Evolutionary conservation across 2,797 vertebrate species (phyloP), one percentile per base, ranked within the genome.

Genomic region (Sebastes baramenuke): DNA sequence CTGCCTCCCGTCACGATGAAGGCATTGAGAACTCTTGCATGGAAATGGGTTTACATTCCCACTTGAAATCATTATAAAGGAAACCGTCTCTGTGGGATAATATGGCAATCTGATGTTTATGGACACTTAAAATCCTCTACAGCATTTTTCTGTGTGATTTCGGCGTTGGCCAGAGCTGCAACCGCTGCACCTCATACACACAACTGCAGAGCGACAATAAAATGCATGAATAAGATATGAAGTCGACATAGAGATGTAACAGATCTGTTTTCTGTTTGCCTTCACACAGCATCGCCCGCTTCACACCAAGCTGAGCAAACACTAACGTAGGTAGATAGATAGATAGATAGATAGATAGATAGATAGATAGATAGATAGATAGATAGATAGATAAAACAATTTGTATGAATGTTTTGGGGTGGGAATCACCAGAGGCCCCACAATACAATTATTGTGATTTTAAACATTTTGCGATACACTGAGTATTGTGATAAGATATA

Each of bases 151-250:
- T 62, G 20, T 79, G 36, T 70, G 81, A 74, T 70, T 72, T 77
- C 16, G 12, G 46, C n/a, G n/a, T 77, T 54, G 71, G 75, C 67
- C 66, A 56, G 67, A 72, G 70, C 73, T 77, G 75, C 61, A 46
- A 5, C 29, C 71, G 8, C 6, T 55, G 58, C 65, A 70, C 70
- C 69, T 75, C 58, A 77, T 52, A 69, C 22, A 58, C 30, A 5
- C 79, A 79, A 81, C 84, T 75, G 76, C 76, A 67, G 68, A 83
- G 72, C 60, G 84, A 87, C 87, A 84, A 83, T 88, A 84, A 86
- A 86, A 73, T 42, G 77, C 89, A 92, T 92, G 87, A 93, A 94
- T 93, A 92, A 92, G 87, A 92, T 70, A 93, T 93, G 91, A 94
- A 85, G 82, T 81, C 82, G 70, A 89, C 77, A 84, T 14, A 82